phyloP scores from a whole-genome alignment of 2,113 vertebrate genomes.

The Emydura subglobosa region DNA sequence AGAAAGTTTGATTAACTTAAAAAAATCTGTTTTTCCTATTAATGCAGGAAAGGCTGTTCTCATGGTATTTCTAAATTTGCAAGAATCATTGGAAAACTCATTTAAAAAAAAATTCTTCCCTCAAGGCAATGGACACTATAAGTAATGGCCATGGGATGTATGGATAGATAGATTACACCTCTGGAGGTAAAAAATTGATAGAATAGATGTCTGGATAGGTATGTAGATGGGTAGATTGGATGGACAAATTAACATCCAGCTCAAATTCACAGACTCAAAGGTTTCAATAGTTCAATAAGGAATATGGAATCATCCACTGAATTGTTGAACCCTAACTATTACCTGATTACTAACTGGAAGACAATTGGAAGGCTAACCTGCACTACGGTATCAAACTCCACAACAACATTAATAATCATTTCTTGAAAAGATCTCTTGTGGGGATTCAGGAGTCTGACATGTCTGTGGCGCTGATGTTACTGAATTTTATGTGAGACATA shows the following conservation, averaged over 20 bases:
- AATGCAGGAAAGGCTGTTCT: neutral
- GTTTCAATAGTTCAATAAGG: neutral
- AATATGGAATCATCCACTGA: neutral
- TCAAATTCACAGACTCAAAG: neutral
- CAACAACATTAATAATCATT: neutral
- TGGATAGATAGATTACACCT: neutral
- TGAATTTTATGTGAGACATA: slow-evolving; percentile 5
- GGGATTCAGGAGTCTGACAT: neutral
- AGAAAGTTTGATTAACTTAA: neutral
- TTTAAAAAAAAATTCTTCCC: neutral
- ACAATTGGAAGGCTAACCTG: neutral
- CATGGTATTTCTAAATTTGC: neutral
- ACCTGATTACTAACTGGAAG: neutral
- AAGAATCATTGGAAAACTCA: neutral
- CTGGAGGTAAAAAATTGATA: neutral
- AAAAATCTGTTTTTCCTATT: neutral
- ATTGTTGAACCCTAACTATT: neutral
- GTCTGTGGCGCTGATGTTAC: slow-evolving; percentile 16
- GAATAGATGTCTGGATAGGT: neutral
- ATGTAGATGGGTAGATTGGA: neutral
- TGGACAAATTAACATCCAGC: neutral
- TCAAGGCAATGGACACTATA: neutral
- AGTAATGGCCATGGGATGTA: neutral
- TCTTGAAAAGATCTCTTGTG: neutral
- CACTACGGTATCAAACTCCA: neutral